Evolutionary conservation across 2,797 vertebrate species (phyloP).

Genomic region (Sparus aurata): DNA sequence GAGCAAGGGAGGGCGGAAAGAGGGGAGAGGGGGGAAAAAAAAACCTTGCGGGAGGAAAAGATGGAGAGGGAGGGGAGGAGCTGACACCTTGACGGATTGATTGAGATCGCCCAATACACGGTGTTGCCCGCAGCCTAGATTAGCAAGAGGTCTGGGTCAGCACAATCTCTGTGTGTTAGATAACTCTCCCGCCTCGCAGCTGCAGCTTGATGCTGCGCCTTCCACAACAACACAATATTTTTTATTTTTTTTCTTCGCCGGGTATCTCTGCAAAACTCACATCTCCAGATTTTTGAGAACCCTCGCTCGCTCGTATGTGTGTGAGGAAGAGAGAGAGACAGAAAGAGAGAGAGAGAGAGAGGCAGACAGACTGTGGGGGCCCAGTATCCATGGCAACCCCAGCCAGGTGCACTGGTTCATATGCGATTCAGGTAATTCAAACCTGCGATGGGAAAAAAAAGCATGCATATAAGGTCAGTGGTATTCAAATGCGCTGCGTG

Average conservation of each 20-base stretch:
- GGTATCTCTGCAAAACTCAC: constrained; percentile 66
- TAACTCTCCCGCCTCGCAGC: constrained; percentile 73
- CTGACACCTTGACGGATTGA: constrained; percentile 82
- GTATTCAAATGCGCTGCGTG: constrained; percentile 73
- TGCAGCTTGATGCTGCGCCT: constrained; percentile 65
- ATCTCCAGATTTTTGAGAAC: constrained; percentile 61
- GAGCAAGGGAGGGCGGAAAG: not conserved
- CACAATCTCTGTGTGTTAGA: constrained; percentile 77
- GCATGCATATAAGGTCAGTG: constrained; percentile 76
- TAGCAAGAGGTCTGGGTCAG: constrained; percentile 80
- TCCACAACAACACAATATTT: constrained; percentile 44
- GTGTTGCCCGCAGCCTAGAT: constrained; percentile 77
- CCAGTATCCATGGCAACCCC: constrained; percentile 82
- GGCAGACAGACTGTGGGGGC: constrained; percentile 57
- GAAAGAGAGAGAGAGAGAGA: constrained; percentile 11
- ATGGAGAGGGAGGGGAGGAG: constrained; percentile 54
- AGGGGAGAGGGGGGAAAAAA: constrained; percentile 7
- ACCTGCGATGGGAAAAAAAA: constrained; percentile 42
- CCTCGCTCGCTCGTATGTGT: constrained; percentile 5
- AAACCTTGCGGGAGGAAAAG: constrained; percentile 40
- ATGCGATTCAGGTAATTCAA: constrained; percentile 79
- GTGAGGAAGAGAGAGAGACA: no score
- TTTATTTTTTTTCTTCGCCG: not conserved
- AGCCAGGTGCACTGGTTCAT: constrained; percentile 78
- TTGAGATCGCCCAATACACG: constrained; percentile 76